Base-by-base conservation (phyloP, 2,797 vertebrate species). In the Gymnoscopelus braueri region DNA sequence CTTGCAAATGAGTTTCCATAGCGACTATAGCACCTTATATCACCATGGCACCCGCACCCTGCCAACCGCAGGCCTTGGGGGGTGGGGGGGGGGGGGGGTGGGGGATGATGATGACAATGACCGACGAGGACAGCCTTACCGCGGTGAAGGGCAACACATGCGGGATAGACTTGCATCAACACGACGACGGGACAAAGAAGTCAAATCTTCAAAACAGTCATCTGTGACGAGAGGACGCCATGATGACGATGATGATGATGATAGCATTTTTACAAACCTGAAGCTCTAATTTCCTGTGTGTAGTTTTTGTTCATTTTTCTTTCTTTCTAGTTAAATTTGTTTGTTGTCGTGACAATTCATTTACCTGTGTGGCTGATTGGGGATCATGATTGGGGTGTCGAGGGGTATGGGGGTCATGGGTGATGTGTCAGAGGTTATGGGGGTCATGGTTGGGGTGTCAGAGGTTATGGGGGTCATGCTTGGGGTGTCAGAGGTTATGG, bases 21-120 rank as follows among this genome's bases (percentile, higher is more conserved):
- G 90, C 85, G 86, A 91, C 88, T 85, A 49, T 7, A 90, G 89
- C 88, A 90, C 89, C 91, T 93, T 93, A 89, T 88, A 5, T 88
- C 85, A 85, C 84, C 87, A 86, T 82, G 88, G 90, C 82, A 87
- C 87, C 83, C 67, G 71, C 78, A 81, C 79, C 80, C 72, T 87
- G 85, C 80, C 80, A 82, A 72, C 4, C 29, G 82, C 60, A 74
- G 85, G 86, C 83, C 77, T 57, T 60, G 74, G 80, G 69, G 84
- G 86, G 19, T 19, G 19, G 19, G 19, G 19, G 19, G 19, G 1
- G 19, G 19, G 78, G 19, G 19, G 19, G 19, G 19, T 1, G 1
- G 19, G 19, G 78, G 56, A 83, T 80, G 68, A 71, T 78, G 51
- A 63, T 47, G 19, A 65, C 14, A 58, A 79, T 60, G 64, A 84